Evolutionary conservation across 2,888 invertebrate species (phyloP).

Genomic region (Acleris holmiana): DNA sequence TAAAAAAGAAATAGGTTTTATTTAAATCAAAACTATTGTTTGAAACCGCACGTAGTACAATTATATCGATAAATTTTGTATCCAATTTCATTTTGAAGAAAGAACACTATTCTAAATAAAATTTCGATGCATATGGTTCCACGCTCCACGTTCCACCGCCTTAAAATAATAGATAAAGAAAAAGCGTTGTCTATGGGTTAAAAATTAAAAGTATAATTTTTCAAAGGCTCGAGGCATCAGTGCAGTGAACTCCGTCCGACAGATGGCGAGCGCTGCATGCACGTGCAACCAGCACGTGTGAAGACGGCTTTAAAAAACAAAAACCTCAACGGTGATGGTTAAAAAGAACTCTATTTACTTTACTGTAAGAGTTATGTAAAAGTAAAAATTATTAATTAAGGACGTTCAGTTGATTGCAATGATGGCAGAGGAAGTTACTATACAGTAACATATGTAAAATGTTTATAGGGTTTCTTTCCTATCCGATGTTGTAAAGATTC

Average conservation of each 20-base stretch:
- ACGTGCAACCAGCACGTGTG: slow-evolving; percentile 37
- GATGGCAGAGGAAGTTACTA: slow-evolving; percentile 20
- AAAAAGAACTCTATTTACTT: slow-evolving; percentile 5
- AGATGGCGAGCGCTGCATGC: slow-evolving; percentile 30
- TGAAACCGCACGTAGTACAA: too few relatives aligned
- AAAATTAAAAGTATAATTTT: slow-evolving; percentile 32
- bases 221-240: slow-evolving; percentile 20
- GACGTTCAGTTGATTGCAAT: slow-evolving; percentile 32
- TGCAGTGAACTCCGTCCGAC: slow-evolving; percentile 35
- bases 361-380: slow-evolving; percentile 4
- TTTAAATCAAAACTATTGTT: too few relatives aligned
- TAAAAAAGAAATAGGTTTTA: too few relatives aligned
- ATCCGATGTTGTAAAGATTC: background rate
- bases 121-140: slow-evolving; percentile 23
- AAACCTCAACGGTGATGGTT: slow-evolving; percentile 1
- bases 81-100: slow-evolving; percentile 2
- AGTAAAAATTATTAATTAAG: slow-evolving; percentile 26
- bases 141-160: background rate
- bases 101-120: slow-evolving; percentile 17
- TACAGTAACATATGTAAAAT: background rate
- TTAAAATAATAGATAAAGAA: slow-evolving; percentile 29
- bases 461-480: background rate
- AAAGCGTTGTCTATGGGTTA: slow-evolving; percentile 16
- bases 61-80: too few relatives aligned
- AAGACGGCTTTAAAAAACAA: slow-evolving; percentile 26